Base-by-base conservation (phyloP, 2,797 vertebrate genomes). In the Onychomys torridus region DNA sequence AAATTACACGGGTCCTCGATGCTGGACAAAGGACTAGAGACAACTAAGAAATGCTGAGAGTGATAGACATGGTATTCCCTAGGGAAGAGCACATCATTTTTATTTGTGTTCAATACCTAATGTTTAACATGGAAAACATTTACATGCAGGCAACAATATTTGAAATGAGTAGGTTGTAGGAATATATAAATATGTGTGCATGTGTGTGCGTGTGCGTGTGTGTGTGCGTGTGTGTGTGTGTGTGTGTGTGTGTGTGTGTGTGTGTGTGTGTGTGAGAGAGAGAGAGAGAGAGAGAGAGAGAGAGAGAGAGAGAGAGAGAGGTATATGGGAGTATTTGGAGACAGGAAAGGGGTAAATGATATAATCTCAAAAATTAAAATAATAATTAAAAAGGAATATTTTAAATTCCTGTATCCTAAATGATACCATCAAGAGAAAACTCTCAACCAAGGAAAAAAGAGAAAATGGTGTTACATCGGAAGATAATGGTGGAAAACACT, bases 361-460 rank as follows among this genome's bases (percentile, higher is more conserved):
- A 27, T 61, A 61, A 43, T 83, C 11, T 43, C 17, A 43, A 83
- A 61, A 3, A 63, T 32, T 63, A 19, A 83, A 83, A 61, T 63
- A 83, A 63, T 61, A 61, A 29, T 43, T 43, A 11, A 78, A 97
- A 79, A 93, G 79, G 96, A 83, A 92, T 25, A 76, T 81, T 93
- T 97, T 97, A 93, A 25, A 94, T 96, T 97, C 93, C 59, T 71
- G 13, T 16, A 94, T 93, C 97, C 49, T 81, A 46, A n/a, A 29
- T 92, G 0, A 10, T 59, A 95, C 27, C 43, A 94, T 97, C 97
- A 98, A 89, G 3, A 93, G 78, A 96, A 97, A 97, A 97, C 19
- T 46, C 29, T 93, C 19, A 63, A 89, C 32, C 96, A 43, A 43
- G 79, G 52, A 87, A 25, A 40, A n/a, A 40, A n/a, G 6, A 37